A percentile compares a stretch with the other conserved stretches of the same genome.
These are phyloP conservation scores for Melitaea athalia DNA, from an alignment of 2,888 invertebrate genomes.

Conservation along the genomic window DNA sequence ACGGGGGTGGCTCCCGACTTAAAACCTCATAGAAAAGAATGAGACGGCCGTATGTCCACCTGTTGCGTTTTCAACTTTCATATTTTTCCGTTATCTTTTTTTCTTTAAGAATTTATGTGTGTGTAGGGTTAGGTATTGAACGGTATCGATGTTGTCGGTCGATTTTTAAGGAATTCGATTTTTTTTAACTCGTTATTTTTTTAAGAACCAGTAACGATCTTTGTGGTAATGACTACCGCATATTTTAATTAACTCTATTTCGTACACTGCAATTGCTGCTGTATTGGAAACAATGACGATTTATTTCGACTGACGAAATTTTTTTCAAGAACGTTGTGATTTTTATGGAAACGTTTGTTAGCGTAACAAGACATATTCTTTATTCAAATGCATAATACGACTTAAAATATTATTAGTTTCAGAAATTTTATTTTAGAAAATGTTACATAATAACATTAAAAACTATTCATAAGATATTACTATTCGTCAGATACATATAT, in stretches of 20 bases:
- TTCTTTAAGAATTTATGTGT: conserved; percentile 45
- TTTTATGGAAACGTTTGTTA: neutral
- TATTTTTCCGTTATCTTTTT: conserved; percentile 77
- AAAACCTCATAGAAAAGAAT: conserved; percentile 76
- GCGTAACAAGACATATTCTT: neutral
- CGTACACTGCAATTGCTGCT: neutral
- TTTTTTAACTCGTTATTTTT: conserved; percentile 3
- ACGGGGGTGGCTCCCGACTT: conserved; percentile 79
- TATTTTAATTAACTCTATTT: neutral
- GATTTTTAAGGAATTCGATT: conserved; percentile 51
- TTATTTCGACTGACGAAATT: neutral
- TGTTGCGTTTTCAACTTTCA: conserved; percentile 75
- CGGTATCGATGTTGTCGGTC: conserved; percentile 63
- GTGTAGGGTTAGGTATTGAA: conserved; percentile 64
- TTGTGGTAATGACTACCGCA: conserved; percentile 2
- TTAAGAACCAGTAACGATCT: neutral
- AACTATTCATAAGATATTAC: too few species aligned
- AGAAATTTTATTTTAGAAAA: too few species aligned
- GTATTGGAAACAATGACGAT: neutral
- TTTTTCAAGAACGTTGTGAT: neutral
- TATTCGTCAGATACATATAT: too few species aligned
- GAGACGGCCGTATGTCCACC: conserved; percentile 79
- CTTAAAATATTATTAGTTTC: too few species aligned
- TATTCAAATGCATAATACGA: too few species aligned
- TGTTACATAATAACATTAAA: too few species aligned